A percentile compares a stretch with the other conserved stretches of the same genome.
phyloP scores from a whole-genome alignment of 2,113 vertebrate genomes.

The Holacanthus passer region DNA sequence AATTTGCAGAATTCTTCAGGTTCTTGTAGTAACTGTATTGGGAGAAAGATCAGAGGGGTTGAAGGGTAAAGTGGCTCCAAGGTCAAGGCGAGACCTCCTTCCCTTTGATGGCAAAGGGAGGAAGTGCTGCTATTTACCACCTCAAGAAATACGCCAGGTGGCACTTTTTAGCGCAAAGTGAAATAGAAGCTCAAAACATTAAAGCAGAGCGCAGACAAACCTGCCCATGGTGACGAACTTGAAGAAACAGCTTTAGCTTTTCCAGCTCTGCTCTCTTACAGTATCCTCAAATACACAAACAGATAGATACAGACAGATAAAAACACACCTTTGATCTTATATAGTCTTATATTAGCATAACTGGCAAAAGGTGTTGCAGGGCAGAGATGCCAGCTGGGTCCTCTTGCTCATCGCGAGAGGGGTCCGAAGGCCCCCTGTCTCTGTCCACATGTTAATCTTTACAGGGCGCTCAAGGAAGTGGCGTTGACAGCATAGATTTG shows the following conservation, averaged over 20 bases:
- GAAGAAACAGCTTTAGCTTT: background rate
- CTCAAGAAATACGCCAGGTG: conserved; percentile 50
- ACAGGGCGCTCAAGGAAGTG: conserved; percentile 80
- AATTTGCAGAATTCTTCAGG: too few relatives aligned
- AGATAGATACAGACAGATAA: too few relatives aligned
- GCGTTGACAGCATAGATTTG: conserved; percentile 83
- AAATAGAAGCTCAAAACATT: conserved; percentile 31
- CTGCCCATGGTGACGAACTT: background rate
- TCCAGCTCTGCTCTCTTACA: conserved; percentile 8
- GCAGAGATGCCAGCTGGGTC: conserved; percentile 68
- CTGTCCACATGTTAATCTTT: conserved; percentile 84
- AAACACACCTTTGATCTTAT: conserved; percentile 57
- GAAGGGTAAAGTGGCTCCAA: conserved; percentile 45
- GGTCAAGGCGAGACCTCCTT: conserved; percentile 60
- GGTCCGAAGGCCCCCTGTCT: conserved; percentile 58
- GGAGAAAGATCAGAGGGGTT: conserved; percentile 41
- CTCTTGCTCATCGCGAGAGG: conserved; percentile 52
- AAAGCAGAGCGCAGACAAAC: conserved; percentile 37
- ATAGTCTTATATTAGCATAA: conserved; percentile 54
- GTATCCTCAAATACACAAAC: background rate
- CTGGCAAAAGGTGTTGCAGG: conserved; percentile 44
- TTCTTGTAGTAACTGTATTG: conserved; percentile 39
- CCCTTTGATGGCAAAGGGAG: conserved; percentile 60
- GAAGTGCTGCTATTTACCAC: conserved; percentile 60
- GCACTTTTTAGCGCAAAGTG: conserved; percentile 41